Evolutionary conservation across 2,888 invertebrate genomes (phyloP), one percentile per base, ranked within the genome.

Genomic region (Drosophila affinis): DNA sequence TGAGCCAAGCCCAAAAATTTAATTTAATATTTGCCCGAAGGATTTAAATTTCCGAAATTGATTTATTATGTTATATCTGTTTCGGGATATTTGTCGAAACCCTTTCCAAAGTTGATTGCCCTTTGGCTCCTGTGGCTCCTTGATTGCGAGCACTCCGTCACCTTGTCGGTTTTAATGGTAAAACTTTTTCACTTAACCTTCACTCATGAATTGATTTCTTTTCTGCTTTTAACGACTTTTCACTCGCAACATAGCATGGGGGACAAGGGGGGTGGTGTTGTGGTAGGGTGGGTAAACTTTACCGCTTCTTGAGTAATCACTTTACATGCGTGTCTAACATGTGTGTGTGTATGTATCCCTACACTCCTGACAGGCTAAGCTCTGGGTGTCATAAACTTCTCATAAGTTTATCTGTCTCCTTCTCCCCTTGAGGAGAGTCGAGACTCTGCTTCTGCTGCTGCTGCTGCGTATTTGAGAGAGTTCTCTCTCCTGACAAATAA

Each of bases 151-250:
- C 18, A 24, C 58, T 53, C 59, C 46, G 64, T 75, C 65, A 80
- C 82, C 77, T 72, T 85, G 75, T 85, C 81, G 71, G 76, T 76
- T 72, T 79, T 79, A 78, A 81, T 81, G 75, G 78, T 18, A 63
- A 81, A 81, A 81, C 47, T 81, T 81, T 81, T 81, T 81, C 80
- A 81, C 80, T 81, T 81, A 81, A 78, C 80, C 79, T 77, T 81
- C 71, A 76, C 63, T 69, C 73, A 58, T 81, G 76, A 81, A 81
- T 81, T 81, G 80, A 81, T 81, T 81, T 76, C 62, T 75, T 63
- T 78, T 51, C 62, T 21, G 72, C 67, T 63, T 70, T 70, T 82
- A 86, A 80, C 81, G 80, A 80, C 80, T 83, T 81, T 81, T 65
- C 67, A 74, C 65, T 65, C 47, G 59, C 55, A 59, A 47, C 32